Evolutionary conservation across 1,140 invertebrate genomes (phyloP).

Genomic region (Elymnias hypermnestra): DNA sequence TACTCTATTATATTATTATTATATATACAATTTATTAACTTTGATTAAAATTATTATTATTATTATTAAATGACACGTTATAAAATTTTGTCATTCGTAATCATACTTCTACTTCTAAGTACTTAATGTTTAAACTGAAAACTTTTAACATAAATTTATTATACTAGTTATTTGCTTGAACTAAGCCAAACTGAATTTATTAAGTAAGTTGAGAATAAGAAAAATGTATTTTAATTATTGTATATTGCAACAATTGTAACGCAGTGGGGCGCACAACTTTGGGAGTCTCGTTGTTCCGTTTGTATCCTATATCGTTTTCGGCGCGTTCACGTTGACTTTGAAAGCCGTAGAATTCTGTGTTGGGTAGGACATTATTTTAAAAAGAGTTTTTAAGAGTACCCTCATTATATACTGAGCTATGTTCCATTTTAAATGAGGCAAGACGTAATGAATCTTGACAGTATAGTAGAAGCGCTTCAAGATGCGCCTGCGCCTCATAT

Average conservation of each 20-base stretch:
- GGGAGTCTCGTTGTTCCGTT: constrained; percentile 32
- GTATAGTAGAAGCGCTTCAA: too few relatives aligned
- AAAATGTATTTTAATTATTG: constrained; percentile 75
- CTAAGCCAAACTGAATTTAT: constrained; percentile 76
- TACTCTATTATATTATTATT: constrained; percentile 77
- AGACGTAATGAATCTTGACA: too few relatives aligned
- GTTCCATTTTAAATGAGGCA: too few relatives aligned
- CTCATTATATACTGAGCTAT: too few relatives aligned
- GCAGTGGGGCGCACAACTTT: constrained; percentile 35
- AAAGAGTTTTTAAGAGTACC: too few relatives aligned
- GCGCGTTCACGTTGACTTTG: constrained; percentile 24
- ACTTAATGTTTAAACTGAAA: constrained; percentile 70
- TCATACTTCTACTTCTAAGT: constrained; percentile 74
- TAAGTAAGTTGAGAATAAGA: constrained; percentile 75
- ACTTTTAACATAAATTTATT: constrained; percentile 75
- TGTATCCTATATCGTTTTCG: constrained; percentile 23
- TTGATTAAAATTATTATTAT: constrained; percentile 76
- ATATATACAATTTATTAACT: constrained; percentile 77
- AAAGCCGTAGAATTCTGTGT: too few relatives aligned
- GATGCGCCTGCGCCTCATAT: too few relatives aligned
- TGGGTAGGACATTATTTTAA: too few relatives aligned
- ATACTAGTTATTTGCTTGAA: constrained; percentile 75
- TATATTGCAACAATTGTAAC: constrained; percentile 61
- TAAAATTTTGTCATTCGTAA: constrained; percentile 75
- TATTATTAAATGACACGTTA: constrained; percentile 73